Conservation (phyloP, 2,797 vertebrate genomes). For the Calcarius lapponicus region DNA sequence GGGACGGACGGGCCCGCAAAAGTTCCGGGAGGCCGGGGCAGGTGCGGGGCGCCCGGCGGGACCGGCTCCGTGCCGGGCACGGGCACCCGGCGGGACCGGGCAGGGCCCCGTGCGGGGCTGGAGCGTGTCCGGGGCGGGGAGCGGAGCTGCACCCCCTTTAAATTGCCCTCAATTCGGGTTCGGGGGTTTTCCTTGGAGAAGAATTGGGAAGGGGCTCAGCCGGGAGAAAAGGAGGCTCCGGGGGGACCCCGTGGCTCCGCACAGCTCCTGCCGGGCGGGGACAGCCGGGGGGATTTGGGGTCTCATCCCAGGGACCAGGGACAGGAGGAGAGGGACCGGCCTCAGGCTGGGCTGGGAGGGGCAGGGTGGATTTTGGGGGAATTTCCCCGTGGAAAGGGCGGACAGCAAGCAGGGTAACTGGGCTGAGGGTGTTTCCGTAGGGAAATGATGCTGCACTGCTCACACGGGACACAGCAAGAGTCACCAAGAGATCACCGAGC, state of each 20-base stretch:
- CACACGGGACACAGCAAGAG: neutral
- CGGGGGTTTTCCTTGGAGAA: no score
- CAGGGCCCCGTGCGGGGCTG: rapidly evolving
- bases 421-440: rapidly evolving
- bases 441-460: rapidly evolving
- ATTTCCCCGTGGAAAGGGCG: neutral
- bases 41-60: neutral
- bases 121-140: neutral
- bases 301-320: neutral
- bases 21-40: neutral
- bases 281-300: rapidly evolving
- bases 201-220: neutral
- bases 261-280: rapidly evolving
- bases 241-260: no score
- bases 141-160: no score
- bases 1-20: neutral
- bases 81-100: no score
- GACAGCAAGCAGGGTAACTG: rapidly evolving
- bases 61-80: no score
- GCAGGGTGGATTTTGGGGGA: rapidly evolving
- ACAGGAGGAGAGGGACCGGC: neutral
- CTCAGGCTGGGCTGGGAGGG: no score
- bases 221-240: neutral
- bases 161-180: no score
- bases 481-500: neutral